Evolutionary conservation across 2,113 vertebrate species (phyloP), one percentile per base, ranked within the genome.

Genomic region (Rhabdomys dilectus): DNA sequence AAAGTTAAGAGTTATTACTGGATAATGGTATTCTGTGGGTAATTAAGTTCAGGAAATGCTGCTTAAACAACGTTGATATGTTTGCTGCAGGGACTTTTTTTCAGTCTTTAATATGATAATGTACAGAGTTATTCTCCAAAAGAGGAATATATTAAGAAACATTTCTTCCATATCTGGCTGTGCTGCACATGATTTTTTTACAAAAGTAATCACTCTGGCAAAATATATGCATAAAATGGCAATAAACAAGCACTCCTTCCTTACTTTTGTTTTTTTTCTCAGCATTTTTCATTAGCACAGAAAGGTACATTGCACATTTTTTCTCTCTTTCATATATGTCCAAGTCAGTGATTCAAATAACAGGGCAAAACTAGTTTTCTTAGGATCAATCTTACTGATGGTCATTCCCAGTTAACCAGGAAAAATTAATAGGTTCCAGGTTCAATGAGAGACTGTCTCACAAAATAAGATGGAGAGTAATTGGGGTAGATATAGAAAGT

Each of bases 11-110:
- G 60, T 56, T 75, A 77, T 91, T 96, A 78, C 51, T 92, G 72
- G 70, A 89, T 97, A 97, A 91, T 21, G 92, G 58, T 64, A 4
- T 75, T 94, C 53, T 92, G 60, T 95, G 34, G 53, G 58, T 91
- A 97, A 97, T 93, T 62, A 92, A 86, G 60, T 82, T 96, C 29
- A 82, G 77, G 66, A 91, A 97, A 92, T 92, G 31, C 17, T 97
- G 56, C 80, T 97, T 88, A 88, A 89, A 81, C 42, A 66, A 77
- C 91, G 31, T 86, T 92, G 45, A 77, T 64, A 21, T 51, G 7
- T 85, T 81, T 93, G 80, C 48, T 84, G 0, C 36, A 56, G 64
- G 78, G 58, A 7, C 85, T 48, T 90, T 85, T 85, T 88, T 88
- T 68, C 42, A 39, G 53, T 85, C 62, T 96, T 96, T 78, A 91